phyloP scores from a whole-genome alignment of 2,113 vertebrate genomes.

The Sceloporus undulatus region DNA sequence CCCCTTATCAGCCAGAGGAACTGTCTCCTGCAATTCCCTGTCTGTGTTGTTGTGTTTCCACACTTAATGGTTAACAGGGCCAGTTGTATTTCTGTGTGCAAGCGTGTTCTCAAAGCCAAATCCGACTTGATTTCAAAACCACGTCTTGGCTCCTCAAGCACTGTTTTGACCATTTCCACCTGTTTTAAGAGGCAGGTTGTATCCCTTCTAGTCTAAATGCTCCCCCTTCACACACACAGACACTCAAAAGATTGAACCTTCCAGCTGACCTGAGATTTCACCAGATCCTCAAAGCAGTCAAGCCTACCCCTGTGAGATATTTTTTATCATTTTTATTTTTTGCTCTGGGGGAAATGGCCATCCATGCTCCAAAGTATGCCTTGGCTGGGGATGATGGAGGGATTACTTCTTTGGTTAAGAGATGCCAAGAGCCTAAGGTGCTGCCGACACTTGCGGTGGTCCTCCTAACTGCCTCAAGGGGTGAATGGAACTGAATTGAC shows the following conservation, averaged over 20 bases:
- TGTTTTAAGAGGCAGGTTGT: no score
- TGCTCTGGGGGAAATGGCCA: constrained; percentile 74
- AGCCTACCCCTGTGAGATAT: not conserved
- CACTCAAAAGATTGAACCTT: no score
- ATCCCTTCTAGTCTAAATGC: no score
- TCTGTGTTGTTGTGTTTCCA: not conserved
- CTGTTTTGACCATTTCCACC: no score
- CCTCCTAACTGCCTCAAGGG: no score
- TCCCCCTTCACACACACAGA: no score
- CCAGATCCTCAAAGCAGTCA: constrained; percentile 49
- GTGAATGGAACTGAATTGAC: no score
- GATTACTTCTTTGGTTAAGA: not conserved
- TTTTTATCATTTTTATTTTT: constrained; percentile 28
- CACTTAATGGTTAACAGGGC: not conserved
- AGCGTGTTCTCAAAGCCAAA: not conserved
- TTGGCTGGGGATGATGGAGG: not conserved
- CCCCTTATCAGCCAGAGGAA: no score
- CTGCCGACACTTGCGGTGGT: constrained; percentile 53
- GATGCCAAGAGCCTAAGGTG: constrained; percentile 37
- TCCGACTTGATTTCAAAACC: no score
- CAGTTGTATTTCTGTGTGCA: not conserved
- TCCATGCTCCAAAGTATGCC: constrained; percentile 9
- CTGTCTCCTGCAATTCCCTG: not conserved
- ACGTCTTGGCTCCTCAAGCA: no score
- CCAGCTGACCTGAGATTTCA: constrained; percentile 30